Evolutionary conservation across 2,888 invertebrate genomes (phyloP).

Genomic region (Andrena camellia): DNA sequence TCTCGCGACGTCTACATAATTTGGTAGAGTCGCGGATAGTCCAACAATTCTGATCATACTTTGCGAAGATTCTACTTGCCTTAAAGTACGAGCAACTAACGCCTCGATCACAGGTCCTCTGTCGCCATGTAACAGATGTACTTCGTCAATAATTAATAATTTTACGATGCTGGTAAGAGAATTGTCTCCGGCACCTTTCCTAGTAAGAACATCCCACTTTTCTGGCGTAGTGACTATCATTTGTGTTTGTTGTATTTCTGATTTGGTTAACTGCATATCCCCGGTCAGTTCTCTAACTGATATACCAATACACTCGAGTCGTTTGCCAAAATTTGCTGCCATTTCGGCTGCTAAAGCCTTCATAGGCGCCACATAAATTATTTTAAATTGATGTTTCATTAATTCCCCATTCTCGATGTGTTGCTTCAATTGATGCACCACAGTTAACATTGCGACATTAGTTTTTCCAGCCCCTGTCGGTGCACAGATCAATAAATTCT

Average conservation of each 20-base stretch:
- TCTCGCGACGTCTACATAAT: constrained; percentile 97
- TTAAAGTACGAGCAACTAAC: constrained; percentile 96
- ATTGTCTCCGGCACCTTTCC: constrained; percentile 96
- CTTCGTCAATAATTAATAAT: constrained; percentile 98
- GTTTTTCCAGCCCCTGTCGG: constrained; percentile 99
- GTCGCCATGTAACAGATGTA: constrained; percentile 98
- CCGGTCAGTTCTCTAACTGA: constrained; percentile 97
- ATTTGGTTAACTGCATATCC: constrained; percentile 98
- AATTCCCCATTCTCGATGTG: constrained; percentile 93
- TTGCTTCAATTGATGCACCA: constrained; percentile 95
- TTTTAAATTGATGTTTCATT: constrained; percentile 97
- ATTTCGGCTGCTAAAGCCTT: constrained; percentile 99
- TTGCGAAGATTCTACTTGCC: constrained; percentile 96
- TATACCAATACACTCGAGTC: constrained; percentile 92
- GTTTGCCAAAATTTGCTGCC: constrained; percentile 96
- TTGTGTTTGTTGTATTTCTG: constrained; percentile 97
- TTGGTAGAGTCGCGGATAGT: constrained; percentile 98
- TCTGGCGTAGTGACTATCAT: constrained; percentile 99
- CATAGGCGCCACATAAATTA: constrained; percentile 99
- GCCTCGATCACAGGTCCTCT: constrained; percentile 99
- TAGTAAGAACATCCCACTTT: constrained; percentile 99
- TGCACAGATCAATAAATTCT: constrained; percentile 98
- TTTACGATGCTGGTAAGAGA: constrained; percentile 96
- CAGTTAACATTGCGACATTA: constrained; percentile 97
- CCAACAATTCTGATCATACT: constrained; percentile 99